Conservation (phyloP, 2,888 invertebrate species). For the Euphydryas editha region DNA sequence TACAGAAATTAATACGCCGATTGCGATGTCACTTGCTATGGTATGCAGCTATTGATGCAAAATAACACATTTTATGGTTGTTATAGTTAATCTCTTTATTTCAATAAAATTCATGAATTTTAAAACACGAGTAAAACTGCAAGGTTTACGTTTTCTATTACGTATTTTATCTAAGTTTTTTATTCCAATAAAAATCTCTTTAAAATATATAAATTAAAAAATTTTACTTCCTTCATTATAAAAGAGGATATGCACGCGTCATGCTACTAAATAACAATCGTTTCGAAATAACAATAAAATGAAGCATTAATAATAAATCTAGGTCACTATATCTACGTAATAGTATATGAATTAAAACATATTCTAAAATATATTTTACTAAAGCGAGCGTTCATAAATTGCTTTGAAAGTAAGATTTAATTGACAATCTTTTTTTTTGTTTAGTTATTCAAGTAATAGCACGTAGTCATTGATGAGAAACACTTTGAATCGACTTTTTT, state of each 20-base stretch:
- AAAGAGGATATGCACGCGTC: not conserved
- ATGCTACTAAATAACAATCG: not conserved
- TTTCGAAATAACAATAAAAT: constrained; percentile 9
- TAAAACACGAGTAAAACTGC: too few relatives aligned
- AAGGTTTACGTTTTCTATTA: too few relatives aligned
- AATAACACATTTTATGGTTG: too few relatives aligned
- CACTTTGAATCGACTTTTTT: too few relatives aligned
- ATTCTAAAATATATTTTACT: not conserved
- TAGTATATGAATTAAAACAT: constrained; percentile 3
- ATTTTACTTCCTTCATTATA: not conserved
- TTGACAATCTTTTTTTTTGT: not conserved
- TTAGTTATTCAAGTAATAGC: not conserved
- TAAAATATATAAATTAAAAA: not conserved
- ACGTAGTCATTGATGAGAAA: not conserved
- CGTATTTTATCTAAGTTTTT: too few relatives aligned
- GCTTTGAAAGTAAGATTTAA: not conserved
- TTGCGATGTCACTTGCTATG: too few relatives aligned
- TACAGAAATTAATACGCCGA: too few relatives aligned
- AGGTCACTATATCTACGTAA: constrained; percentile 1
- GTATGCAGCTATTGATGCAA: too few relatives aligned
- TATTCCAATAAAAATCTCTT: not conserved
- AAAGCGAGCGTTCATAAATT: not conserved
- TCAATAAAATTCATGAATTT: too few relatives aligned
- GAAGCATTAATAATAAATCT: not conserved
- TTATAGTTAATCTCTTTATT: too few relatives aligned